Percentiles rank a stretch among this genome's conserved stretches.
These are phyloP conservation scores for Drosophila pullipes DNA, from an alignment of 2,888 invertebrate species.

Conservation along the genomic window DNA sequence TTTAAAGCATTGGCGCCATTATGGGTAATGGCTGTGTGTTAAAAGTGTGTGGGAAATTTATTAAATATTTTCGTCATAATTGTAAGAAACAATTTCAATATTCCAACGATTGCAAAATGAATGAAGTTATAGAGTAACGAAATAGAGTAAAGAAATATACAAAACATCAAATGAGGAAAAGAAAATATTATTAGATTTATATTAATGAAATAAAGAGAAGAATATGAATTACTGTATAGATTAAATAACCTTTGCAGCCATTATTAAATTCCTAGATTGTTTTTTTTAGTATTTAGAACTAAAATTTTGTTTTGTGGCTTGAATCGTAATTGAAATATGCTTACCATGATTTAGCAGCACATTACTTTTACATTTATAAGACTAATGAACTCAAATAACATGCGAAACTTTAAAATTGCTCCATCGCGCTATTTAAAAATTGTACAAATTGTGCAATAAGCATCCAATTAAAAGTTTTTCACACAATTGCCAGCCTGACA, in stretches of 20 bases:
- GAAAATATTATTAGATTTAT: not conserved
- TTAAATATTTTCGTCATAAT: not conserved
- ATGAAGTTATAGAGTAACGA: not conserved
- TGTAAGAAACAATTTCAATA: not conserved
- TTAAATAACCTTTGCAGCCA: not conserved
- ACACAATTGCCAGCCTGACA: constrained; percentile 54
- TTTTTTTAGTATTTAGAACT: not conserved
- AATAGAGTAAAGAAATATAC: not conserved
- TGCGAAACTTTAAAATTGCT: constrained; percentile 21
- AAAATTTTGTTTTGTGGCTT: not conserved
- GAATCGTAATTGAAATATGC: not conserved
- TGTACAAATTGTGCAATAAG: constrained; percentile 71
- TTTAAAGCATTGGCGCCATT: constrained; percentile 9
- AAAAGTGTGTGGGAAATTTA: not conserved
- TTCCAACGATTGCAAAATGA: not conserved
- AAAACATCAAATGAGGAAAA: not conserved
- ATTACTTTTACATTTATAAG: constrained; percentile 14
- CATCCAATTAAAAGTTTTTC: constrained; percentile 77
- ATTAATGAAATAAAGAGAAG: not conserved
- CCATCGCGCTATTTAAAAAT: constrained; percentile 34
- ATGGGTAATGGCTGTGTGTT: not conserved
- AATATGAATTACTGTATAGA: not conserved
- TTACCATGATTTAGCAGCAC: not conserved
- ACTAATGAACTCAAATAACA: constrained; percentile 30
- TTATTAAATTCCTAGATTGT: not conserved